Base-by-base conservation (phyloP, 2,888 invertebrate species). In the Callinectes sapidus region DNA sequence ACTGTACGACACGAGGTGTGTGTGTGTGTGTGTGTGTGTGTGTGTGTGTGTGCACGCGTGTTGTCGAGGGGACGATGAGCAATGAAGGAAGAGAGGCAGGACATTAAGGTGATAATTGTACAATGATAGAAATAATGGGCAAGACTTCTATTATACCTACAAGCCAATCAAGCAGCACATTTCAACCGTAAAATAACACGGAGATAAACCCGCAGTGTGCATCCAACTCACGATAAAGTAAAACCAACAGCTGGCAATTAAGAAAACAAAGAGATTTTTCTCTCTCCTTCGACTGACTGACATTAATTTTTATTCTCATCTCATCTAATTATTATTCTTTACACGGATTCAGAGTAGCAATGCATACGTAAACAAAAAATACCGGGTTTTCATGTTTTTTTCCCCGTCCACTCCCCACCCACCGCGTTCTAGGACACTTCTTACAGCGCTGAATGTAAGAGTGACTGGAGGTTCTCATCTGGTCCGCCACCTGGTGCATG, bases 261-360 rank as follows among this genome's bases (percentile, higher is more conserved):
- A 61, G 5, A 61, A 3, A 71, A 71, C 16, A 1, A 28, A 28
- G 23, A 1, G 2, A 71, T 71, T 71, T 23, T 71, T n/a, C n/a
- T 71, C 71, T 71, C 1, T 71, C 6, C 28, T 28, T 13, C 23
- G 23, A 28, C 5, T 28, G n/a, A 71, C 71, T 28, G n/a, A 71
- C 71, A 71, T 71, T n/a, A 23, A 71, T 71, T 71, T 6, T 71
- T 71, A 61, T 71, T 28, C n/a, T 71, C 71, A 71, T 71, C 71
- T 71, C 71, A n/a, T 71, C 71, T 28, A 71, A 71, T 71, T 71
- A n/a, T 71, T 71, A 71, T 71, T 71, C 71, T 61, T 23, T 23
- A 61, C 71, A 71, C 28, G 71, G 1, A 13, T 23, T 28, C 71
- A 10, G n/a, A 71, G n/a, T 28, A 6, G n/a, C 23, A 23, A 71